These are phyloP conservation scores for Myripristis murdjan DNA, from an alignment of 2,797 vertebrate genomes.

Conservation along the genomic window DNA sequence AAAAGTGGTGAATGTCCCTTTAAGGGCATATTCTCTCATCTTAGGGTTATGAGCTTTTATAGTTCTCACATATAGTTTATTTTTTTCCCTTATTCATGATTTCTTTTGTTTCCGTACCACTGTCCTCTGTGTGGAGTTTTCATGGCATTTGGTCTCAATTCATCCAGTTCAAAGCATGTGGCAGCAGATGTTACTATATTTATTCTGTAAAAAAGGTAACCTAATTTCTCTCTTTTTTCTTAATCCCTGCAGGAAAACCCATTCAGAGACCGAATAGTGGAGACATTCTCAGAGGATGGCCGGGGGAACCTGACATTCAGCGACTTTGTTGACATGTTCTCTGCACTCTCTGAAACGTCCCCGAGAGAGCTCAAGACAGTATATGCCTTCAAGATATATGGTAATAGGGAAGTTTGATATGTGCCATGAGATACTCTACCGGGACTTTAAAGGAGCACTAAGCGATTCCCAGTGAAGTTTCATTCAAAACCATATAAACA, in stretches of 20 bases:
- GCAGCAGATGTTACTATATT: not conserved
- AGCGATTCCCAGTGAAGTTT: too few species aligned
- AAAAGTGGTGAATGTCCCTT: too few species aligned
- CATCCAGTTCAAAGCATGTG: too few species aligned
- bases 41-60: not conserved
- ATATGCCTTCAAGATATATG: slow-evolving; percentile 98
- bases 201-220: not conserved
- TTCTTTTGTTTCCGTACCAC: too few species aligned
- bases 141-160: not conserved
- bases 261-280: slow-evolving; percentile 94
- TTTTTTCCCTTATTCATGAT: too few species aligned
- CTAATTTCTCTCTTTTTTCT: not conserved
- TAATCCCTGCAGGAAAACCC: slow-evolving; percentile 92
- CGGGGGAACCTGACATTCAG: slow-evolving; percentile 95
- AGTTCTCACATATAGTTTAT: not conserved
- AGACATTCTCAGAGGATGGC: slow-evolving; percentile 93
- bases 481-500: too few species aligned
- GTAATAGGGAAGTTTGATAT: slow-evolving; percentile 67
- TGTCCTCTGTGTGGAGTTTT: not conserved
- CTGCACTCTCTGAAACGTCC: slow-evolving; percentile 94
- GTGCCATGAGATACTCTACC: not conserved
- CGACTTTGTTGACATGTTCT: slow-evolving; percentile 98
- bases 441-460: too few species aligned
- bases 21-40: too few species aligned
- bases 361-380: slow-evolving; percentile 95